Base-by-base conservation (phyloP, 1,140 invertebrate genomes). In the Muscidifurax raptorellus region DNA sequence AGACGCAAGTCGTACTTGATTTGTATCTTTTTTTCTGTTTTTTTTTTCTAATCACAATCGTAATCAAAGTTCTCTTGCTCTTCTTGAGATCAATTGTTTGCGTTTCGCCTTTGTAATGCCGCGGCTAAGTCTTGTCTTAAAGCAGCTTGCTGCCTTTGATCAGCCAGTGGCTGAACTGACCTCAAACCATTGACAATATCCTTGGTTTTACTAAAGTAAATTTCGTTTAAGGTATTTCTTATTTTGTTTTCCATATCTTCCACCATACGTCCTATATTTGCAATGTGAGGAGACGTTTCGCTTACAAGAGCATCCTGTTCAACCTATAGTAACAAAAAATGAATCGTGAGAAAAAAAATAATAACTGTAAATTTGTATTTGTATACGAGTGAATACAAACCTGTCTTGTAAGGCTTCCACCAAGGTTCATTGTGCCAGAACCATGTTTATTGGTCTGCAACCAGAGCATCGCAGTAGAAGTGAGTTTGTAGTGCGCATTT, bases 181-280 rank as follows among this genome's bases (percentile, higher is more conserved):
- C 99, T 95, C 85, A 99, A 94, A n/a, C 98, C 98, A 90, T 99
- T 99, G 22, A 99, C 98, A 90, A 99, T 99, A 93, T 99, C 98
- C 92, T 98, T 98, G 22, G 99, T 99, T 94, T 99, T 99, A 88
- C 98, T 98, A 94, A 99, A 99, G 93, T 99, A 99, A 87, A 99
- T 99, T 94, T 99, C 98, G 91, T 99, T 99, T 78, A 99, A 94
- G 0, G 98, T 99, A 90, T 98, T 98, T 87, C 99, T 95, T 90
- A 99, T 99, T 95, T 99, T 99, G 92, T 99, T 99, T 91, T 99
- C 99, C 98, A 99, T 99, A 88, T 99, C 99, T 94, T 99, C 97
- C 0, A 98, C 97, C 96, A 97, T 96, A 86, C 96, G 95, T 22
- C 99, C 99, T 90, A 99, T 99, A 92, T 99, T 99, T 32, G 97